Conservation (phyloP, 2,113 vertebrate genomes). For the Myotis lucifugus region DNA sequence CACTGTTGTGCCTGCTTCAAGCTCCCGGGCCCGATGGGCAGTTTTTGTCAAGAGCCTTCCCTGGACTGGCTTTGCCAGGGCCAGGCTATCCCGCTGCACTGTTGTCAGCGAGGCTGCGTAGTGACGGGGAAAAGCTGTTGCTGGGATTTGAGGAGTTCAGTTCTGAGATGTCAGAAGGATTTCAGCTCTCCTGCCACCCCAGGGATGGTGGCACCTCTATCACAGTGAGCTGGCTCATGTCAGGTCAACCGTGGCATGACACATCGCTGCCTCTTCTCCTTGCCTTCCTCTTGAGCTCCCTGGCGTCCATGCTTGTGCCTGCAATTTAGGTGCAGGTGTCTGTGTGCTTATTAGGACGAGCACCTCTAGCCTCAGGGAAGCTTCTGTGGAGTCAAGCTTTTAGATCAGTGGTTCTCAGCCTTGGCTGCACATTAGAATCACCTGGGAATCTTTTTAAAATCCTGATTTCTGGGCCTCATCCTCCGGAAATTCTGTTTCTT, state of each 20-base stretch:
- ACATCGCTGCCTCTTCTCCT: fast-evolving
- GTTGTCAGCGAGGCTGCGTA: background rate
- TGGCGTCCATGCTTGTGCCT: background rate
- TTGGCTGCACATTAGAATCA: too few species aligned
- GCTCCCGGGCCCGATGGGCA: background rate
- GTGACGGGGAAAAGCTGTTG: background rate
- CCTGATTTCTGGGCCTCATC: too few species aligned
- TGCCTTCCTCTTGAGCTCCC: background rate
- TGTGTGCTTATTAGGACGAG: background rate
- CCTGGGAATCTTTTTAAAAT: too few species aligned
- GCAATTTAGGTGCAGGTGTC: background rate
- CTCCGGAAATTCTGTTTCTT: too few species aligned
- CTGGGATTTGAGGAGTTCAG: background rate
- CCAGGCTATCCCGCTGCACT: background rate
- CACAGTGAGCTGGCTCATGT: background rate
- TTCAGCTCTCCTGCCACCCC: background rate
- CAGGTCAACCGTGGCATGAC: fast-evolving
- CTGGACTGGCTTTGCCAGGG: too few species aligned
- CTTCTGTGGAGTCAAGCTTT: background rate
- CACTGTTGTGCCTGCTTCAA: fast-evolving
- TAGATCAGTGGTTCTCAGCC: background rate
- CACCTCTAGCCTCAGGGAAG: background rate
- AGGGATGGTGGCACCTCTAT: background rate
- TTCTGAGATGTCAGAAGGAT: background rate
- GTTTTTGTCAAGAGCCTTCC: background rate